Evolutionary conservation across 1,140 invertebrate species (phyloP).

Genomic region (Hyposmocoma kahamanoa): DNA sequence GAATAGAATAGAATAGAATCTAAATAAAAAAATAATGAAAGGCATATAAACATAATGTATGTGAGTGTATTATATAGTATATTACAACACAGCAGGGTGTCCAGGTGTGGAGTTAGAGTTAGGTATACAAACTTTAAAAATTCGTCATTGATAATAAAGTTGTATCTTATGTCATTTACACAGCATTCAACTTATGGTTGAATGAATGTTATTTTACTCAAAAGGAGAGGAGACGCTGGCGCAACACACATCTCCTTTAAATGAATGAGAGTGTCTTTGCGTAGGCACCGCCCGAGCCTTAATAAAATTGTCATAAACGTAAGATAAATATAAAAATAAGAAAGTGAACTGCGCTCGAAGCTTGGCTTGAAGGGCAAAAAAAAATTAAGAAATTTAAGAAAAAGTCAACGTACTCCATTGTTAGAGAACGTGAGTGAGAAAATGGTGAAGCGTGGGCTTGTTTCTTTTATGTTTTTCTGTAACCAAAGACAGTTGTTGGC

Average conservation of each 20-base stretch:
- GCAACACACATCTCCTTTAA: slow-evolving; percentile 22
- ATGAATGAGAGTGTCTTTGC: slow-evolving; percentile 48
- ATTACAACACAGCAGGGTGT: not conserved
- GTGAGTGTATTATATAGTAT: not conserved
- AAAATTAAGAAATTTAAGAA: slow-evolving; percentile 18
- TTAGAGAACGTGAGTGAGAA: slow-evolving; percentile 20
- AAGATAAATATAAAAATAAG: slow-evolving; percentile 53
- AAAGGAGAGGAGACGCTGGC: not conserved
- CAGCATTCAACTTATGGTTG: not conserved
- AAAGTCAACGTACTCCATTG: slow-evolving; percentile 42
- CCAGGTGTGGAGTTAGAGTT: not conserved
- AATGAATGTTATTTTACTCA: not conserved
- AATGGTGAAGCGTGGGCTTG: slow-evolving; percentile 10
- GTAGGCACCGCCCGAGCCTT: slow-evolving; percentile 45
- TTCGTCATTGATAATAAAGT: not conserved
- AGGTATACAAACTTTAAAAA: not conserved
- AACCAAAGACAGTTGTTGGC: too few relatives aligned
- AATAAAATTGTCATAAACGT: slow-evolving; percentile 65
- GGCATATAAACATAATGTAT: not conserved
- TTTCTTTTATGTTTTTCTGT: not conserved
- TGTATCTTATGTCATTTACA: not conserved
- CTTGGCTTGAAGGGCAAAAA: slow-evolving; percentile 29
- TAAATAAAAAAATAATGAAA: not conserved
- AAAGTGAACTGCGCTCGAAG: slow-evolving; percentile 20
- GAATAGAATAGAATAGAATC: too few relatives aligned